These are phyloP conservation scores for Ypsolopha sequella DNA, from an alignment of 2,888 invertebrate genomes.

Conservation along the genomic window DNA sequence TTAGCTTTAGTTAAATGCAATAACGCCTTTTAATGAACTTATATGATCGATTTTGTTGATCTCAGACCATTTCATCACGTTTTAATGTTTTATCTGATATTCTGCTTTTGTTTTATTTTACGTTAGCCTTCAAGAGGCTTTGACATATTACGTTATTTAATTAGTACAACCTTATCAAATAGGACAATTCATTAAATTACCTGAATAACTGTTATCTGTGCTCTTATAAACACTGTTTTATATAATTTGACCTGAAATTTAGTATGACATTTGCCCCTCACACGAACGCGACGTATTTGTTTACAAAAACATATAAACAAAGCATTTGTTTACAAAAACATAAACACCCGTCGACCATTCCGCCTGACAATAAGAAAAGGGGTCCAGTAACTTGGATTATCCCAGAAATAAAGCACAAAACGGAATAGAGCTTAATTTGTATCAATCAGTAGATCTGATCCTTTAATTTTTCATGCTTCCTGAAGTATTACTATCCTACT, in stretches of 20 bases:
- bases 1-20: too few species aligned
- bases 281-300: background rate
- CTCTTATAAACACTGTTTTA: background rate
- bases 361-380: constrained; percentile 1
- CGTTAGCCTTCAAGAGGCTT: too few species aligned
- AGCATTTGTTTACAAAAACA: background rate
- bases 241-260: background rate
- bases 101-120: too few species aligned
- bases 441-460: constrained; percentile 2
- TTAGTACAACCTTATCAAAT: too few species aligned
- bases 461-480: background rate
- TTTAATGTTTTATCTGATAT: too few species aligned
- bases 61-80: too few species aligned
- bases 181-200: background rate
- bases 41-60: too few species aligned
- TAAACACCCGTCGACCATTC: background rate
- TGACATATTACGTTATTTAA: too few species aligned
- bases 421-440: background rate
- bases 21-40: too few species aligned
- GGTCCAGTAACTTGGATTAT: background rate
- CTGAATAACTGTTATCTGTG: background rate
- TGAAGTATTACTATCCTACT: background rate
- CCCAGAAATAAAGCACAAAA: background rate
- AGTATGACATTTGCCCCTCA: background rate
- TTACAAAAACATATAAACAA: background rate